phyloP scores from a whole-genome alignment of 2,113 vertebrate species.

The Bettongia penicillata region DNA sequence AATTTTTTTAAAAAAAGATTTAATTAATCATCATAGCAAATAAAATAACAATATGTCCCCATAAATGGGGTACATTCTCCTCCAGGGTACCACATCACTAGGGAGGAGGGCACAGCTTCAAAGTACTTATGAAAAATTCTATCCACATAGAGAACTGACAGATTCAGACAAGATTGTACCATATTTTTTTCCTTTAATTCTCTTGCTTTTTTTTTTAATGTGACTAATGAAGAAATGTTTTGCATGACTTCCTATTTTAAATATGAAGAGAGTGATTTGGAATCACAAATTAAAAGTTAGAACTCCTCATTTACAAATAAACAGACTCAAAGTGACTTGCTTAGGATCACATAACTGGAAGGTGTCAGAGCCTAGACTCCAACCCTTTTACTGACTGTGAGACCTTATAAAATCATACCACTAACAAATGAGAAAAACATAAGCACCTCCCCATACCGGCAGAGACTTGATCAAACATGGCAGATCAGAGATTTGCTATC shows the following conservation, averaged over 20 bases:
- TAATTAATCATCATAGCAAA: background rate
- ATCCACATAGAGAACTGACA: background rate
- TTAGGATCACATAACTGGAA: background rate
- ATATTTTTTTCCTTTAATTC: background rate
- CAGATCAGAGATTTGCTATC: background rate
- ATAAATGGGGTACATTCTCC: background rate
- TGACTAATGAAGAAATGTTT: background rate
- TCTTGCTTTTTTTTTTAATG: background rate
- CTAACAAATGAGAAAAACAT: background rate
- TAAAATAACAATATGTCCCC: background rate
- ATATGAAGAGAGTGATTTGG: background rate
- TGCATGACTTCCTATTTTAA: background rate
- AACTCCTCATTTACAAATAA: background rate
- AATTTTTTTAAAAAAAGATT: background rate
- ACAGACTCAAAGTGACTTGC: background rate
- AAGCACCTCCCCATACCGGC: background rate
- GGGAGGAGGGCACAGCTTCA: background rate
- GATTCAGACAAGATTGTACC: background rate
- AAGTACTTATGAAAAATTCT: background rate
- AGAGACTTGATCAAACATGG: background rate
- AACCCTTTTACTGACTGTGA: background rate
- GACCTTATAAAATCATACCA: background rate
- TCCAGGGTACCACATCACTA: background rate
- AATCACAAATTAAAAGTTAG: background rate
- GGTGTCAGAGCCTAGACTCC: background rate